A percentile compares a stretch with the other conserved stretches of the same genome.
Conservation (phyloP, 1,140 invertebrate genomes). For the Zaprionus vittiger region DNA sequence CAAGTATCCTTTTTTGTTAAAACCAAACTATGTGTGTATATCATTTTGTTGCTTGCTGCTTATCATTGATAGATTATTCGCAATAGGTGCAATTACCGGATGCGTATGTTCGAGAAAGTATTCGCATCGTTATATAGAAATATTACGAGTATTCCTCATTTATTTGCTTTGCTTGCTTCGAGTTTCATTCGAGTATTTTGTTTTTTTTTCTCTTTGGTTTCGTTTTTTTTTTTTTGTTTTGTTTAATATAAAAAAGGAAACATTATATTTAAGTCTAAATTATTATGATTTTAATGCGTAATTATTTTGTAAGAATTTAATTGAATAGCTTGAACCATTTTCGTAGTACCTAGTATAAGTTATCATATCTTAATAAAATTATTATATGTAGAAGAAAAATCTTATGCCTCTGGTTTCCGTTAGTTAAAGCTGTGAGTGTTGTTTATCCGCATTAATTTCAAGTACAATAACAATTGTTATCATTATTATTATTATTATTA, state of each 20-base stretch:
- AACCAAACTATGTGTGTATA: conserved; percentile 59
- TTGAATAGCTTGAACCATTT: conserved; percentile 79
- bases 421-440: conserved; percentile 84
- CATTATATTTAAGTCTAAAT: conserved; percentile 74
- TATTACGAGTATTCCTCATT: conserved; percentile 48
- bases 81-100: conserved; percentile 72
- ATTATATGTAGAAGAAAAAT: conserved; percentile 83
- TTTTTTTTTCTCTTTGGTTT: conserved; percentile 21
- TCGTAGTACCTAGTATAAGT: conserved; percentile 71
- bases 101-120: conserved; percentile 66
- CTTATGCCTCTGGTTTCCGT: conserved; percentile 77
- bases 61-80: conserved; percentile 71
- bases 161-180: conserved; percentile 44
- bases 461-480: conserved; percentile 66
- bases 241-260: conserved; percentile 79
- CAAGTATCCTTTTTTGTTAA: conserved; percentile 51
- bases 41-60: conserved; percentile 57
- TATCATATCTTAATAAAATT: conserved; percentile 81
- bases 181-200: conserved; percentile 6
- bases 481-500: background rate
- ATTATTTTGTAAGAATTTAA: conserved; percentile 73
- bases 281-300: conserved; percentile 76
- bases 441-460: conserved; percentile 80
- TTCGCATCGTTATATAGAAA: conserved; percentile 52
- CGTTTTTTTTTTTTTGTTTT: conserved; percentile 19